Percentiles rank a stretch among this genome's conserved stretches.
Conservation (phyloP, 2,888 invertebrate genomes). For the Oxytorus armatus region DNA sequence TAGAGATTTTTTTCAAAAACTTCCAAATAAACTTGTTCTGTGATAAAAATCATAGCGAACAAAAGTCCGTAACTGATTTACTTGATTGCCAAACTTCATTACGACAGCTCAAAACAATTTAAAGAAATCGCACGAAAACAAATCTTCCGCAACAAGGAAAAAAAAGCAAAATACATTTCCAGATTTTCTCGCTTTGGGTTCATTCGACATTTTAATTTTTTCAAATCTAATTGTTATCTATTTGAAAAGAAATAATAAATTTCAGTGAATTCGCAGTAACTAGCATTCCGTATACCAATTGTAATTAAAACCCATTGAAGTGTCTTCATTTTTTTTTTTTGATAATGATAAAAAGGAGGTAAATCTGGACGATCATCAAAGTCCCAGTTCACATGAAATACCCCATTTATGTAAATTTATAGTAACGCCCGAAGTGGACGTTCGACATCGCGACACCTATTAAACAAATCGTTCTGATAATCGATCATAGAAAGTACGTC, state of each 20-base stretch:
- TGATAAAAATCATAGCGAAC: too few relatives aligned
- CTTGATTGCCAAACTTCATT: too few relatives aligned
- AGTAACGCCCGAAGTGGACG: background rate
- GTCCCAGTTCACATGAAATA: conserved; percentile 12
- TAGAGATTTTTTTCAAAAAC: too few relatives aligned
- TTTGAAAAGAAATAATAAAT: conserved; percentile 30
- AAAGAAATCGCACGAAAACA: too few relatives aligned
- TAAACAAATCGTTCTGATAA: conserved; percentile 42
- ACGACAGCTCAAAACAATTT: too few relatives aligned
- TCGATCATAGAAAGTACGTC: conserved; percentile 49
- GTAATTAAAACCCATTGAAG: background rate
- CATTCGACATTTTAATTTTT: background rate
- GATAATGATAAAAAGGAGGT: too few relatives aligned
- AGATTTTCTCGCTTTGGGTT: background rate
- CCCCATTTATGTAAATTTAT: background rate
- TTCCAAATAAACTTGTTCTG: too few relatives aligned
- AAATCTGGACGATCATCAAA: too few relatives aligned
- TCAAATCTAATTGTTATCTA: background rate
- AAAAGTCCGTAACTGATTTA: too few relatives aligned
- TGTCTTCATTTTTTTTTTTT: background rate
- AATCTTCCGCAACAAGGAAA: too few relatives aligned
- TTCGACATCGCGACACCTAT: background rate
- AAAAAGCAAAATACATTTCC: background rate
- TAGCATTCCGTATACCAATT: background rate
- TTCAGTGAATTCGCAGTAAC: background rate